These are phyloP conservation scores for Aspidoscelis tigris DNA, from an alignment of 2,113 vertebrate species.

Conservation along the genomic window DNA sequence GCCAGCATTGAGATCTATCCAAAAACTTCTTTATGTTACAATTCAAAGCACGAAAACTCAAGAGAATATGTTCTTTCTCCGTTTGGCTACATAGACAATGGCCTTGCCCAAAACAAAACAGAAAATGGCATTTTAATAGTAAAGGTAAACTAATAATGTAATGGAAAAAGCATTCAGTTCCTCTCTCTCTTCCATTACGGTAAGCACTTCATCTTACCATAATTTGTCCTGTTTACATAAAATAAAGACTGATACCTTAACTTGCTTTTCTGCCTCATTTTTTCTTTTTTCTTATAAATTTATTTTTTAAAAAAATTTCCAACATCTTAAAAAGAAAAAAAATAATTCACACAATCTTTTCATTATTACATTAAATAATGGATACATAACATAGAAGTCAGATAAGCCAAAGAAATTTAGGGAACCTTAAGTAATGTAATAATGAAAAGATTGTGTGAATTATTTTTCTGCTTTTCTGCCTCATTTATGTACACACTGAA, in stretches of 20 bases:
- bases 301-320: too few species aligned
- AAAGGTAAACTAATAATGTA: neutral
- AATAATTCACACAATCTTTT: too few species aligned
- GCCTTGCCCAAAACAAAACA: neutral
- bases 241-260: neutral
- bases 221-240: neutral
- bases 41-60: neutral
- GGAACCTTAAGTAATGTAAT: too few species aligned
- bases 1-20: neutral
- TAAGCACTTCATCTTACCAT: neutral
- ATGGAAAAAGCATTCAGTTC: neutral
- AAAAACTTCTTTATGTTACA: neutral
- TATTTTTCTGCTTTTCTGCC: neutral
- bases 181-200: neutral
- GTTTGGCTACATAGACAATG: neutral
- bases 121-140: fast-evolving
- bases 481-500: neutral
- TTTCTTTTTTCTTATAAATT: too few species aligned
- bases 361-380: too few species aligned
- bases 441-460: too few species aligned
- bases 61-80: neutral
- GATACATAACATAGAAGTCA: too few species aligned
- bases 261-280: neutral
- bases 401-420: too few species aligned
- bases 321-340: too few species aligned